These are phyloP conservation scores for Ophiodon elongatus DNA, from an alignment of 2,113 vertebrate genomes.

Conservation along the genomic window DNA sequence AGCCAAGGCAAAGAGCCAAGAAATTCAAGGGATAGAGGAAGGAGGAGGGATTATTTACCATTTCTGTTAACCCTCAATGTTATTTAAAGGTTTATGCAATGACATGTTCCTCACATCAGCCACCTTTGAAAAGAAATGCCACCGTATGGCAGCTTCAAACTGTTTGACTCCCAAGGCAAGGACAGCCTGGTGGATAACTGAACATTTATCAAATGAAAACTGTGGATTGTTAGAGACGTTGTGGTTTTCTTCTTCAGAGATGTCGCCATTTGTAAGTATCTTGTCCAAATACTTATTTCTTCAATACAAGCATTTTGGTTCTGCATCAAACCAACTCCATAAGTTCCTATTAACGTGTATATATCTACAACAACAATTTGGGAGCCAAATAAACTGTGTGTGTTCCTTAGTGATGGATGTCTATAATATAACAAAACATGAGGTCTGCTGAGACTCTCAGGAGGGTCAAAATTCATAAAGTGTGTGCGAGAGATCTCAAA, in stretches of 20 bases:
- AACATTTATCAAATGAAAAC: slow-evolving; percentile 28
- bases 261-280: not conserved
- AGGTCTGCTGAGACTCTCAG: not conserved
- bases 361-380: not conserved
- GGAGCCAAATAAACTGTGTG: not conserved
- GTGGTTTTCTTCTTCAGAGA: not conserved
- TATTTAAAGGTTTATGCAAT: slow-evolving; percentile 24
- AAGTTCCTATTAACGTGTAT: not conserved
- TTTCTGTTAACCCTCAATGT: slow-evolving; percentile 12
- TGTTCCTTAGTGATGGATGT: not conserved
- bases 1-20: slow-evolving; percentile 23
- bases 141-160: slow-evolving; percentile 22
- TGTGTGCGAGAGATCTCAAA: not conserved
- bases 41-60: slow-evolving; percentile 3
- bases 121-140: slow-evolving; percentile 18
- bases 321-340: not conserved
- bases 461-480: not conserved
- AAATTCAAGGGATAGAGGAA: not conserved
- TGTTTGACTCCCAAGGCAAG: not conserved
- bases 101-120: slow-evolving; percentile 6
- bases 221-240: not conserved
- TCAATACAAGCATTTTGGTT: not conserved
- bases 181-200: not conserved
- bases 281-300: not conserved
- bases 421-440: not conserved